Evolutionary conservation across 2,113 vertebrate species (phyloP).

Genomic region (Paramormyrops kingsleyae): DNA sequence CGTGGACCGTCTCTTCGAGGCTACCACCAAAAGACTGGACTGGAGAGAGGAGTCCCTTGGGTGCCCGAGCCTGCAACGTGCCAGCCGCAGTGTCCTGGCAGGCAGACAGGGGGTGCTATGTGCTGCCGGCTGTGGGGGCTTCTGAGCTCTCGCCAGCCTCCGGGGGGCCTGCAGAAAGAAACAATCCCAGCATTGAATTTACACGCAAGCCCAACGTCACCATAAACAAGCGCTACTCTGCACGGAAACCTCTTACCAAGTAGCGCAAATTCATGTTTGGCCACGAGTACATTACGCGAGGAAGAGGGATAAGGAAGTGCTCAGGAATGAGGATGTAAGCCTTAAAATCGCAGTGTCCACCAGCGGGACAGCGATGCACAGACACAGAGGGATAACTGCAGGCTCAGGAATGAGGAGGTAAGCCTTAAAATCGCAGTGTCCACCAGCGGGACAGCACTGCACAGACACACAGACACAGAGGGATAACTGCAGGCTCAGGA

Average conservation of each 20-base stretch:
- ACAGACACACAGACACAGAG: no score
- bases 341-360: neutral
- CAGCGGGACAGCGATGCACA: neutral
- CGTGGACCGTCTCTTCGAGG: conserved; percentile 45
- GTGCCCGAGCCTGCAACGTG: conserved; percentile 46
- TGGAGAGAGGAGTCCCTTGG: conserved; percentile 48
- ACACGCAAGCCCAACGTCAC: neutral
- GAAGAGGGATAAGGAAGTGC: neutral
- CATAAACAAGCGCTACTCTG: neutral
- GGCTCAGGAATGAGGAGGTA: neutral
- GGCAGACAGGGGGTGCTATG: conserved; percentile 59
- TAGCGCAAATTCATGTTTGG: neutral
- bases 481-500: neutral
- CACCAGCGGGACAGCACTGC: neutral
- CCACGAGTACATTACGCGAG: neutral
- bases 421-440: neutral
- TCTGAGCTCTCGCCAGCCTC: conserved; percentile 68
- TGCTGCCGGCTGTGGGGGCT: conserved; percentile 59
- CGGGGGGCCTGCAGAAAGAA: conserved; percentile 52
- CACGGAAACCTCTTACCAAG: neutral
- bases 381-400: neutral
- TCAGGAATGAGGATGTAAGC: neutral
- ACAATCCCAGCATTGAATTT: neutral
- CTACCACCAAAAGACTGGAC: conserved; percentile 34
- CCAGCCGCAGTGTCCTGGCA: conserved; percentile 54